These are phyloP conservation scores for Pteronura brasiliensis DNA, from an alignment of 2,113 vertebrate genomes.

Conservation along the genomic window DNA sequence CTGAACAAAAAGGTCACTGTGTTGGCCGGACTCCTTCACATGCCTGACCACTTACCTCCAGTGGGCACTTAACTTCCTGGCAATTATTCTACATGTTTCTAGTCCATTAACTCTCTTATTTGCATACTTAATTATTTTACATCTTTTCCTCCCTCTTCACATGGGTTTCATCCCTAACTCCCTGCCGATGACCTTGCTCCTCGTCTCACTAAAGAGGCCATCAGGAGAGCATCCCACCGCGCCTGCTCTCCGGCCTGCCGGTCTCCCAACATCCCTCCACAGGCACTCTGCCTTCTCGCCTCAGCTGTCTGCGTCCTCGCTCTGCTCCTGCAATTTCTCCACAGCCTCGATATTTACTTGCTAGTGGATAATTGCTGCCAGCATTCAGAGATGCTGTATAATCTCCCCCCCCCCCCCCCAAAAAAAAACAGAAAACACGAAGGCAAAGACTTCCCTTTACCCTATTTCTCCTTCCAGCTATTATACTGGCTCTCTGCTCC, in stretches of 20 bases:
- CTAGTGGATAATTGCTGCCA: neutral
- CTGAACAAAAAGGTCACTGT: neutral
- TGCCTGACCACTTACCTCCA: slow-evolving; percentile 13
- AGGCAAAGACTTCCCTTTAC: neutral
- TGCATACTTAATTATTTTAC: slow-evolving; percentile 32
- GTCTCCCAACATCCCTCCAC: neutral
- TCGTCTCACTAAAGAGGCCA: neutral
- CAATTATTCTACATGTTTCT: slow-evolving; percentile 51
- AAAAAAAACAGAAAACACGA: neutral
- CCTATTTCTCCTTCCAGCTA: neutral
- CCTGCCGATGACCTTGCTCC: neutral
- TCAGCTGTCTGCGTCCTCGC: neutral
- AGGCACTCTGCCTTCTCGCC: neutral
- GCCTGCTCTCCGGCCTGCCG: accelerated
- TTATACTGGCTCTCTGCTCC: neutral
- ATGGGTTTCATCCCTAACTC: neutral
- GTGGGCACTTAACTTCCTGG: slow-evolving; percentile 45
- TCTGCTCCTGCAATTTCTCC: neutral
- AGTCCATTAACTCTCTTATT: slow-evolving; percentile 52
- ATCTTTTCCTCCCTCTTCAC: slow-evolving; percentile 20
- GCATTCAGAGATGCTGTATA: neutral
- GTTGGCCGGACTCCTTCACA: neutral
- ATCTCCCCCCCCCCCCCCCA: neutral
- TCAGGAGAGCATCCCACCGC: neutral
- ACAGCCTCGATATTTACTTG: neutral